Evolutionary conservation across 1,140 invertebrate genomes (phyloP), one percentile per base, ranked within the genome.

Genomic region (Pantala flavescens): DNA sequence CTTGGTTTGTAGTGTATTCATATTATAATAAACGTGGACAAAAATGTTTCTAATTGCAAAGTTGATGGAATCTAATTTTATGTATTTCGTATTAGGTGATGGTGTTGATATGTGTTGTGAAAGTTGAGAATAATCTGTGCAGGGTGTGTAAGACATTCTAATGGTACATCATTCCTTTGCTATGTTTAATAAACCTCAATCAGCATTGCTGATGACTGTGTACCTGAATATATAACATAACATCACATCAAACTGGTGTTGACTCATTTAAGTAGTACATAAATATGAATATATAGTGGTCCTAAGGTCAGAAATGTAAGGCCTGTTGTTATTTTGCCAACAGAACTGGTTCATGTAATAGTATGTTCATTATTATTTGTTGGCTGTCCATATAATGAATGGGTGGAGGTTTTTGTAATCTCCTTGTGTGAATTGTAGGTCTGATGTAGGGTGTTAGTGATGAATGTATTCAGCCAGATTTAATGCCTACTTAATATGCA

Each of bases 201-300:
- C 23, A 71, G 71, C 42, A 16, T 42, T n/a, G 19, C 24, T n/a
- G 24, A 72, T 28, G 24, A 72, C 71, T 72, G 19, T 72, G 71
- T 72, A 72, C 71, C 71, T 72, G 71, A 72, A 72, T 72, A 28
- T 72, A n/a, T 24, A 72, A 36, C 24, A n/a, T n/a, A 72, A 72
- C 71, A 72, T 72, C 71, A 72, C 71, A 72, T 72, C 71, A 72
- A 24, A 72, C 7, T 72, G 71, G 71, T 72, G 71, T 72, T 28
- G 23, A 71, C 28, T 36, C 42, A 42, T 42, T 63, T 63, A 7
- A 63, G 49, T 63, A 63, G 49, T 63, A 63, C 28, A 36, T n/a
- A n/a, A n/a, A n/a, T 36, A 36, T 63, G n/a, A 63, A 63, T 24
- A 72, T 72, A 21, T 28, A 72, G 42, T 72, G 71, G 24, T 28